phyloP scores from a whole-genome alignment of 2,113 vertebrate genomes.

The Pan troglodytes region DNA sequence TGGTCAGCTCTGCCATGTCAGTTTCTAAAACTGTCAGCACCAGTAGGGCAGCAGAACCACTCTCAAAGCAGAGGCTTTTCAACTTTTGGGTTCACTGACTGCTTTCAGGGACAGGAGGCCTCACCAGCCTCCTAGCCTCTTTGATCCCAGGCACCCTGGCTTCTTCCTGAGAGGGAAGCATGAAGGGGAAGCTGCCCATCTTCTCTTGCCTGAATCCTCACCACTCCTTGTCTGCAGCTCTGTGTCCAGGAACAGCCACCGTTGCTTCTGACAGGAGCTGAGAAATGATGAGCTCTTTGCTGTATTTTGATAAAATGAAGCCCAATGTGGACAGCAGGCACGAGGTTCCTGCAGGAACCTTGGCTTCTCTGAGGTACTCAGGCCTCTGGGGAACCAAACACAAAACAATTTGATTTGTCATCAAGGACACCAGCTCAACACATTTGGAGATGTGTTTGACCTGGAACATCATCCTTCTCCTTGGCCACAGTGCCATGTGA shows the following conservation, averaged over 20 bases:
- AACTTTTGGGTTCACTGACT: background rate
- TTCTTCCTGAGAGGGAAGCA: background rate
- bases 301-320: background rate
- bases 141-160: background rate
- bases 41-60: background rate
- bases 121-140: background rate
- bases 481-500: background rate
- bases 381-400: background rate
- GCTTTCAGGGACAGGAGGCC: background rate
- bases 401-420: background rate
- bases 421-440: background rate
- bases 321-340: background rate
- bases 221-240: background rate
- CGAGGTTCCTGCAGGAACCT: background rate
- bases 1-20: background rate
- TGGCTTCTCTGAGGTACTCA: background rate
- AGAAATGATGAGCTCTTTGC: background rate
- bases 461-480: background rate
- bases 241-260: background rate
- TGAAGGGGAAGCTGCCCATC: background rate
- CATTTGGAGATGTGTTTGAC: background rate
- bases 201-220: background rate
- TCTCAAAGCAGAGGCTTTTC: background rate
- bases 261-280: background rate
- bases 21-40: background rate